Evolutionary conservation across 2,888 invertebrate genomes (phyloP), one percentile per base, ranked within the genome.

Genomic region (Orthonevra nobilis): DNA sequence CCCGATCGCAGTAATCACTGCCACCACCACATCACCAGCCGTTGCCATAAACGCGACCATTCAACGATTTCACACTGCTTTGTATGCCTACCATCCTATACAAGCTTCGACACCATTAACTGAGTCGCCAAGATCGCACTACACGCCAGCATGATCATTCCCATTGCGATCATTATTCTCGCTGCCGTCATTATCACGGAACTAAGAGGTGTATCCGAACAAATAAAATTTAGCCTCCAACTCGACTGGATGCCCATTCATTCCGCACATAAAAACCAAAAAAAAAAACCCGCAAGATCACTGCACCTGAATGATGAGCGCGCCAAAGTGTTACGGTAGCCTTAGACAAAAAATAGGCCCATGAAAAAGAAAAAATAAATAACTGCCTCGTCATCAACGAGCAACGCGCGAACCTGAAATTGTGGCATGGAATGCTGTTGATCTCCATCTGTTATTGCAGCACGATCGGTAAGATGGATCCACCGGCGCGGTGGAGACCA

Each of bases 321-420:
- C 61, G 48, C 30, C 40, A 46, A 75, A 75, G 75, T 75, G 69
- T 75, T 75, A 69, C 69, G 56, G 75, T 69, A 75, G 75, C 75
- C 56, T 56, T 50, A 68, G 56, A 75, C 34, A 20, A 26, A 54
- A 23, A 44, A 5, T 2, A n/a, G 12, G 1, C n/a, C n/a, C n/a
- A n/a, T n/a, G n/a, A n/a, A 30, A 42, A 23, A 42, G 50, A 17
- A 19, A 48, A 38, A 66, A 15, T 40, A 4, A 46, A 46, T 40
- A 56, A 63, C 63, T n/a, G n/a, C n/a, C n/a, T n/a, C 63, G 30
- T 61, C 69, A 69, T 63, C 63, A 56, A 12, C 40, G 23, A 3
- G 23, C 3, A 23, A n/a, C n/a, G n/a, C 5, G 56, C 34, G 15
- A 63, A 69, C 70, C 50, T 69, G 63, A 75, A 75, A 75, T 69